Evolutionary conservation across 2,113 vertebrate genomes (phyloP), one percentile per base, ranked within the genome.

Genomic region (Tachycineta bicolor): DNA sequence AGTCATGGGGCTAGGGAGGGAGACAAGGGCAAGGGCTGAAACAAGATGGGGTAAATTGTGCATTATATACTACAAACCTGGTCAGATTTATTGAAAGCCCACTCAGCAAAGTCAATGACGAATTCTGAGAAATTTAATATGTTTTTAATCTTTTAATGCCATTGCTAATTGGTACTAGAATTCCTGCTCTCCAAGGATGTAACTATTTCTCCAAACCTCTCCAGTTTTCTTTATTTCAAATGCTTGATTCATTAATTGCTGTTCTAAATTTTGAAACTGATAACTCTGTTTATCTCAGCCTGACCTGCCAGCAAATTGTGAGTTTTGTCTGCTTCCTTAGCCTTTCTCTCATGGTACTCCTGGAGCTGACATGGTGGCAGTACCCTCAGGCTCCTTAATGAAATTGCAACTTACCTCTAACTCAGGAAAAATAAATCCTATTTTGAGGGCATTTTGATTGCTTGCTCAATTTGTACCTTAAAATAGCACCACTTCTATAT

Each of bases 181-280:
- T 80, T 95, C 49, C 47, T 84, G 20, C 29, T 87, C 41, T 95
- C 18, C 47, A 91, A 67, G 70, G 49, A 92, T 73, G 44, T 83
- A 78, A 75, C 73, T 93, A 83, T 89, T 96, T 85, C 44, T 78
- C 68, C 34, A 95, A 89, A 63, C 44, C 43, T 87, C 89, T 94
- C 59, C 77, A 8, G 9, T 73, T 52, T 49, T 82, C 29, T 91
- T 96, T 84, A 81, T 95, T 96, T 94, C 47, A 93, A 91, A 90
- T 86, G 23, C 33, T 79, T 93, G 39, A 29, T 50, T 89, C 25
- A 74, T 95, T 84, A 90, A 91, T 26, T 64, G 21, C 85, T 26
- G 82, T 53, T 90, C 26, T 89, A 44, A 77, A 81, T 82, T 95
- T 91, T 90, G 52, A 83, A 94, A 68, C 68, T 78, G 59, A 53